Base-by-base conservation (phyloP, 2,797 vertebrate genomes). In the Enteromius unitaeniatus region DNA sequence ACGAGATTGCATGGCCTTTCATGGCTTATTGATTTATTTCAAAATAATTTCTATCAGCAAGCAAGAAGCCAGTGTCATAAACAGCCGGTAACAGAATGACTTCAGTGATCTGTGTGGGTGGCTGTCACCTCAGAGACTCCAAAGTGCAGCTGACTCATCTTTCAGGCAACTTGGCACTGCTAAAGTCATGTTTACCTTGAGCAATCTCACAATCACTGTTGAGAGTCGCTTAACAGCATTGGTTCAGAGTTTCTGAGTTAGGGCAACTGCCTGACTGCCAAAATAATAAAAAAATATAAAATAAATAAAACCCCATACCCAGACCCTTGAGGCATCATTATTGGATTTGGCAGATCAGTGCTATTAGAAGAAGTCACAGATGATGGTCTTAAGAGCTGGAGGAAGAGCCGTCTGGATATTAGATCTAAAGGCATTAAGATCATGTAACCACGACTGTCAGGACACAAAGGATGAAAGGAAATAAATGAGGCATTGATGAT, bases 291-390 rank as follows among this genome's bases (percentile, higher is more conserved):
- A 53, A 1, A 31, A 13, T 19, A 13, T 9, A n/a, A 13, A 4
- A 11, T 9, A 42, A 42, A 42, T 42, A 45, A 45, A 45, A 45
- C 11, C 42, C 42, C 11, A 45, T 8, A 42, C 5, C 45, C 45
- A 34, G 47, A 21, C 40, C 42, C 42, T 81, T 28, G 19, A 81
- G 53, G 55, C 28, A 34, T 31, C 58, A 45, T 65, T 21, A 9
- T 47, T 84, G 83, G 60, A 65, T 80, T 65, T 53, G 47, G 60
- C 64, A 84, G 83, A 80, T 84, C 34, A 26, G 53, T 84, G 60
- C 23, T 62, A 79, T 74, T 82, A 74, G 72, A 23, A 73, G 34
- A 8, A 53, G 23, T 72, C 83, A 84, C 83, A 81, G 78, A 68
- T 73, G 60, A 55, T 75, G 60, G 58, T 74, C 64, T 80, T 74